Evolutionary conservation across 2,113 vertebrate species (phyloP), one percentile per base, ranked within the genome.

Genomic region (Pteropus alecto): DNA sequence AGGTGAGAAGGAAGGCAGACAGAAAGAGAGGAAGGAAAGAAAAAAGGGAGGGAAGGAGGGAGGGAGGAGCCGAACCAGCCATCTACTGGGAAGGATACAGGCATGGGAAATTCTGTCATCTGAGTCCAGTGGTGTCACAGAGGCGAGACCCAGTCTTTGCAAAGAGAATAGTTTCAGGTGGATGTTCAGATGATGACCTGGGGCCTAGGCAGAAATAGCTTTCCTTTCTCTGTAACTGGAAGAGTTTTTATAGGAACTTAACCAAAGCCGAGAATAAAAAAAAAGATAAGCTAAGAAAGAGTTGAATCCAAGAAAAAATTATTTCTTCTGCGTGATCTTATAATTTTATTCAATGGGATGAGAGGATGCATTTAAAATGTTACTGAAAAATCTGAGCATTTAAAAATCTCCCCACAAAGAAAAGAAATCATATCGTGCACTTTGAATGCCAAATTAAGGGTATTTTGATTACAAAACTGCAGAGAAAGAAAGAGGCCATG

Each of bases 151-250:
- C 63, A 60, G 16, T 35, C 60, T 93, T 70, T 58, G 26, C 48
- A 87, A 92, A 84, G 54, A 94, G 10, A 78, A 33, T 14, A 22
- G 30, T 30, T 88, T 90, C 51, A 28, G 89, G 5, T 19, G 16
- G 13, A 46, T n/a, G 3, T 41, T 93, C 68, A 58, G 58, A 95
- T 46, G 68, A 61, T 38, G 68, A 58, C 43, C n/a, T 30, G 76
- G 15, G 51, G 9, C 71, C 46, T 93, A 41, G 30, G 90, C 15
- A 96, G 79, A 92, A 96, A 92, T 54, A 28, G 51, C 16, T 87
- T 97, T 94, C 68, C 65, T 92, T 83, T 61, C 71, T 79, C 61
- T 91, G 46, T 58, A 93, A 87, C 43, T 22, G 46, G 22, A 51
- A 60, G 83, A 82, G 10, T 63, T 95, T 86, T 76, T 71, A 79